Evolutionary conservation across 2,888 invertebrate species (phyloP), one percentile per base, ranked within the genome.

Genomic region (Agrochola circellaris): DNA sequence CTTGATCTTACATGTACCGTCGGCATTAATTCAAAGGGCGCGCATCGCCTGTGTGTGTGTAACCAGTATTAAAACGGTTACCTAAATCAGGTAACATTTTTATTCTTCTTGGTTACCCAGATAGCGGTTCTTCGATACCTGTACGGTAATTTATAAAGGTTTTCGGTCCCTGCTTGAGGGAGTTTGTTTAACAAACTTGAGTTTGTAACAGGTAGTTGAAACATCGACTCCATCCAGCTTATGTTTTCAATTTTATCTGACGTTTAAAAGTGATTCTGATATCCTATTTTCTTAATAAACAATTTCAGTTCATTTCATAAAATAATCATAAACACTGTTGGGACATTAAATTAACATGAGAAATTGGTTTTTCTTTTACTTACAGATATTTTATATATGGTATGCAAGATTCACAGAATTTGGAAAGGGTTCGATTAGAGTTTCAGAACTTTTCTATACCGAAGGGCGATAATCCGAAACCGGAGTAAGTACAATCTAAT

Each of bases 341-440:
- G 34, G 17, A n/a, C 1, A 34, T 68, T 58, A 34, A n/a, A 11
- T n/a, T 34, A 34, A 68, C 23, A 34, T n/a, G 15, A 67, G 0
- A 17, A 68, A 4, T n/a, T 60, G 17, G 0, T 61, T 11, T 20
- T 34, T 75, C 6, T 30, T 77, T 96, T 95, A 38, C 94, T 96
- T 95, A 38, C 94, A 97, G 97, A 97, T 99, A 99, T 97, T 99
- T 99, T 97, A 98, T 99, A 96, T 99, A 99, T 96, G 99, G 99
- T 91, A 98, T 99, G 98, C 99, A 99, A 97, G 99, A 99, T 97
- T 98, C 98, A 85, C 99, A 99, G 95, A 98, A 99, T 96, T 97
- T 99, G 94, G 99, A 99, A 96, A 98, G 99, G 92, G 99, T 99
- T 84, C 98, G 98, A 88, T 97, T 99, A 89, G 98, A 98, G 92